These are phyloP conservation scores for Arbacia lixula DNA, from an alignment of 53 echinoderm and acorn worm genomes.

Conservation along the genomic window DNA sequence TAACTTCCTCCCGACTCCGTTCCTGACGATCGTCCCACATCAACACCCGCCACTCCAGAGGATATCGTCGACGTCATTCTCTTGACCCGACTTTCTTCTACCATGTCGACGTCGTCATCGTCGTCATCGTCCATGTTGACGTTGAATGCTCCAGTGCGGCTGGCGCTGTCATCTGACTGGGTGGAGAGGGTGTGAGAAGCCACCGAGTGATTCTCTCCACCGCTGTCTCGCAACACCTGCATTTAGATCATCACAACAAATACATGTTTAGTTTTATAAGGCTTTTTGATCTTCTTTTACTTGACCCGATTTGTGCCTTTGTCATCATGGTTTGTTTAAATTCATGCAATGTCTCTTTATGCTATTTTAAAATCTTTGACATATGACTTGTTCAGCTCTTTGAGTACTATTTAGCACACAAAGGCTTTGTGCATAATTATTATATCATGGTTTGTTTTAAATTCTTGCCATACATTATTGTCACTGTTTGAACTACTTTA, in stretches of 20 bases:
- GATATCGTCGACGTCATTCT: neutral
- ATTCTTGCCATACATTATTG: too few relatives aligned
- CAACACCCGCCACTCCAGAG: neutral
- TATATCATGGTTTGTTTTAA: too few relatives aligned
- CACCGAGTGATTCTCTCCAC: constrained; percentile 41
- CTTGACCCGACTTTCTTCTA: constrained; percentile 37
- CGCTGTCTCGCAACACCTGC: constrained; percentile 47
- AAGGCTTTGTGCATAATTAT: too few relatives aligned
- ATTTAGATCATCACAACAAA: neutral
- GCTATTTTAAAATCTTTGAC: too few relatives aligned
- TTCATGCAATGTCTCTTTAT: too few relatives aligned
- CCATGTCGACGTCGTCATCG: constrained; percentile 17
- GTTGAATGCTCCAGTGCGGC: constrained; percentile 18
- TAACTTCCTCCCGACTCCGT: neutral
- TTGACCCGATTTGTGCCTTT: too few relatives aligned
- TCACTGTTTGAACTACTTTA: too few relatives aligned
- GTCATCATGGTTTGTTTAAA: too few relatives aligned
- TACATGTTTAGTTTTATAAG: neutral
- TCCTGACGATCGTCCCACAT: neutral
- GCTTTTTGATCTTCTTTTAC: neutral
- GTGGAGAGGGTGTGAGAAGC: constrained; percentile 51
- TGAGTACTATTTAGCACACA: neutral
- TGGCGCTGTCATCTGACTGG: constrained; percentile 53
- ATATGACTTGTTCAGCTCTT: too few relatives aligned
- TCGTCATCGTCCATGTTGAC: constrained; percentile 18